Evolutionary conservation across 2,797 vertebrate species (phyloP), one percentile per base, ranked within the genome.

Genomic region (Hybognathus amarus): DNA sequence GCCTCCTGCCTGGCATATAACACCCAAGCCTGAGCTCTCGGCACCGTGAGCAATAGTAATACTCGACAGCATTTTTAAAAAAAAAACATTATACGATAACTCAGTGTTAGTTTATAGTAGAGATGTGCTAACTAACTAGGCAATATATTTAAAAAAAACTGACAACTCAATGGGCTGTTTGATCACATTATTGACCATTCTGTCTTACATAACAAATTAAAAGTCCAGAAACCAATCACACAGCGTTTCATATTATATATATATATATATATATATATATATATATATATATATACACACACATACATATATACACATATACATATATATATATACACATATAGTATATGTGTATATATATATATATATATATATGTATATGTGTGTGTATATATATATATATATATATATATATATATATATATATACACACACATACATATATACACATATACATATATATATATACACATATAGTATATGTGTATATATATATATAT

Each of bases 11-110:
- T 69, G 81, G 84, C 70, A 42, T 45, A 71, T 78, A 83, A 83
- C 82, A 83, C 75, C 82, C 79, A 87, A 83, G 36, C 47, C 75
- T 81, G 50, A 70, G 52, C 40, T 64, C 54, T 71, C 40, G 20
- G 5, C 42, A 36, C 20, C 0, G 11, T 50, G 36, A 76, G 70
- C 47, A 52, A 75, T 13, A 75, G n/a, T 22, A 22, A 73, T 24
- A 33, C 56, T 64, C 20, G 40, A 36, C 24, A 71, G 36, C 38
- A 24, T 73, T 64, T 11, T 36, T 71, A 40, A 27, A 24, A 15
- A 30, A n/a, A 33, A 33, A 33, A 33, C 30, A 54, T 54, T 79
- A n/a, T 22, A 50, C 22, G 66, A 67, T 30, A 27, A 22, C 22
- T 5, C 77, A 79, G n/a, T 52, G 42, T 5, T 66, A 33, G 18